A percentile compares a stretch with the other conserved stretches of the same genome.
These are phyloP conservation scores for Polylopha cassiicola DNA, from an alignment of 2,888 invertebrate species.

Conservation along the genomic window DNA sequence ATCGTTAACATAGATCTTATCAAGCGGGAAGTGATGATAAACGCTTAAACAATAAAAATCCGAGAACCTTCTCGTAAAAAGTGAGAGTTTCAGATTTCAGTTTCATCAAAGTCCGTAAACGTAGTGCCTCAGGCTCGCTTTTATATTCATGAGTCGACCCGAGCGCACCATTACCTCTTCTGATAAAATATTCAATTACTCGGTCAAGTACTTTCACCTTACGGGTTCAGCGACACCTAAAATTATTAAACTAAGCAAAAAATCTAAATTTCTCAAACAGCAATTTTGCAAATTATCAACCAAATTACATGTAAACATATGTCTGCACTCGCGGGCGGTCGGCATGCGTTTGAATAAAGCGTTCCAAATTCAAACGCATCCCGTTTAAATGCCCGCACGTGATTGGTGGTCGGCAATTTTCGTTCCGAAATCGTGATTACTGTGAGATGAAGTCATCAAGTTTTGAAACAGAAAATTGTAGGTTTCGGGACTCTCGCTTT, in stretches of 20 bases:
- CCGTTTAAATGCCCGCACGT: slow-evolving; percentile 39
- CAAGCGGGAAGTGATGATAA: slow-evolving; percentile 4
- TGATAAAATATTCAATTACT: slow-evolving; percentile 58
- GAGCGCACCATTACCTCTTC: slow-evolving; percentile 24
- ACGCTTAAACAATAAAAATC: slow-evolving; percentile 8
- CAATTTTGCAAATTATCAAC: slow-evolving; percentile 46
- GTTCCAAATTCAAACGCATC: slow-evolving; percentile 54
- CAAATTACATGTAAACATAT: slow-evolving; percentile 58
- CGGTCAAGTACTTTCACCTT: slow-evolving; percentile 46
- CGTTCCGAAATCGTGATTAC: slow-evolving; percentile 54
- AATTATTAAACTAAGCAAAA: slow-evolving; percentile 37
- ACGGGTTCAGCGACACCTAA: slow-evolving; percentile 49
- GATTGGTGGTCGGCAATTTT: slow-evolving; percentile 55
- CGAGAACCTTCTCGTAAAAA: slow-evolving; percentile 23
- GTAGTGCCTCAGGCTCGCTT: slow-evolving; percentile 27
- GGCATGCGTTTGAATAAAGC: slow-evolving; percentile 42
- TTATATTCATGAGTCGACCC: slow-evolving; percentile 51
- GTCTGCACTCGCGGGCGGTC: slow-evolving; percentile 44
- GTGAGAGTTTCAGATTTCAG: slow-evolving; percentile 28
- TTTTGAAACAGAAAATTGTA: slow-evolving; percentile 57
- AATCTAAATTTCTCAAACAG: slow-evolving; percentile 31
- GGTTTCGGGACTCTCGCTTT: slow-evolving; percentile 51
- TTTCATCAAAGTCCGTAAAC: slow-evolving; percentile 22
- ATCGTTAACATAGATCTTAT: too few relatives aligned
- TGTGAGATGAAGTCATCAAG: slow-evolving; percentile 67